These are phyloP conservation scores for Cheilosia impressa DNA, from an alignment of 2,888 invertebrate species.

Conservation along the genomic window DNA sequence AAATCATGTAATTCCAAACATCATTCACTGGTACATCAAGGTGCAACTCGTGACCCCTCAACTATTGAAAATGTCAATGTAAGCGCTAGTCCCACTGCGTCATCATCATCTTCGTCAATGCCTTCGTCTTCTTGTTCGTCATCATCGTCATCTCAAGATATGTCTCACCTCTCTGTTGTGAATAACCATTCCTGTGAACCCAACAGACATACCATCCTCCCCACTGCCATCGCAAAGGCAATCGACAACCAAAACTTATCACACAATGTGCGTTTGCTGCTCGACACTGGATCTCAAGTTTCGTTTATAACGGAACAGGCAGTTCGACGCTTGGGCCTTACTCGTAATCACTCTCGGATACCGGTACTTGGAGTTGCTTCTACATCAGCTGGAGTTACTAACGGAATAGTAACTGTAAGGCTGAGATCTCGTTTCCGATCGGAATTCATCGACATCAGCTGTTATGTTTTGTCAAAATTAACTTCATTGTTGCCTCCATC, in stretches of 20 bases:
- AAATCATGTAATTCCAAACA: conserved; percentile 8
- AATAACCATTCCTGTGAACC: background rate
- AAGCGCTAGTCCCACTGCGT: background rate
- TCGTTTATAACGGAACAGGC: conserved; percentile 3
- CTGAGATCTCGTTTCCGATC: background rate
- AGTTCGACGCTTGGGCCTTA: background rate
- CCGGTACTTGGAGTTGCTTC: background rate
- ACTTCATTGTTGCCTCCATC: background rate
- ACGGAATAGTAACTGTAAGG: conserved; percentile 14
- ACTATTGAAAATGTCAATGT: background rate
- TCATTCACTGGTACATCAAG: conserved; percentile 27
- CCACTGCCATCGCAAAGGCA: background rate
- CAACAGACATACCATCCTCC: background rate
- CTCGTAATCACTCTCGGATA: conserved; percentile 4
- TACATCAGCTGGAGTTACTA: conserved; percentile 19
- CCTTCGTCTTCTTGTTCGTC: background rate
- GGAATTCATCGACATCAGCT: background rate
- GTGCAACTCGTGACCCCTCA: background rate
- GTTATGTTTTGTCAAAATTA: background rate
- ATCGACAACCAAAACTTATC: background rate
- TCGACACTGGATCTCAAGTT: background rate
- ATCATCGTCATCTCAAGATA: background rate
- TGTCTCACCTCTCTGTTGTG: background rate
- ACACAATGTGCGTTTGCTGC: background rate
- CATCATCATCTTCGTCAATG: background rate